Evolutionary conservation across 2,113 vertebrate species (phyloP).

Genomic region (Neotragus pygmaeus): DNA sequence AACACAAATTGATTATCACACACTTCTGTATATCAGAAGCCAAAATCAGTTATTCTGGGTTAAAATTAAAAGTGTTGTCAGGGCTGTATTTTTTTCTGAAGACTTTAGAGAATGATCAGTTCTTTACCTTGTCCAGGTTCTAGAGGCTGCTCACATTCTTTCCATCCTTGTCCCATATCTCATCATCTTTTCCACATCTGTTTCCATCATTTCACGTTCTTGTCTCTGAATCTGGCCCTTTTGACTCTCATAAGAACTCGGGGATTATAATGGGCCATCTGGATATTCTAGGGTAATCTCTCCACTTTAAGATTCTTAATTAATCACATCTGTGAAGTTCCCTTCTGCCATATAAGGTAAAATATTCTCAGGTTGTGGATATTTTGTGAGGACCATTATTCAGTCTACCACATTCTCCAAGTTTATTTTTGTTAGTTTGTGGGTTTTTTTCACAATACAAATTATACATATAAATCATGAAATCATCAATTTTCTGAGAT

Average conservation of each 20-base stretch:
- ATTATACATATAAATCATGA: neutral
- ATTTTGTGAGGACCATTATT: neutral
- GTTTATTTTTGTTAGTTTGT: neutral
- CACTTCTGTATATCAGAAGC: neutral
- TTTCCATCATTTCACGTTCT: neutral
- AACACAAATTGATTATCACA: neutral
- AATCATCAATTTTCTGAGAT: neutral
- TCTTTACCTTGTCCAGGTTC: neutral
- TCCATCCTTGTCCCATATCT: neutral
- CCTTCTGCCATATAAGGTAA: neutral
- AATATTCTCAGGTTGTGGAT: neutral
- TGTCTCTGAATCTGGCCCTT: neutral
- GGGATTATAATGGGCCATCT: neutral
- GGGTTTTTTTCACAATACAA: neutral
- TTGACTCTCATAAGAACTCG: neutral
- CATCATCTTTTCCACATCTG: neutral
- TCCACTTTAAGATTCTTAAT: neutral
- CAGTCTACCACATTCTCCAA: neutral
- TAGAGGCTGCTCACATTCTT: neutral
- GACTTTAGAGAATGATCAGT: fast-evolving
- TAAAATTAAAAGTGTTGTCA: neutral
- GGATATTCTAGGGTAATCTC: neutral
- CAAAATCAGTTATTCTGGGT: neutral
- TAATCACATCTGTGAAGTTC: neutral
- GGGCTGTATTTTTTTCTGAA: neutral